Evolutionary conservation across 2,797 vertebrate genomes (phyloP), one percentile per base, ranked within the genome.

Genomic region (Siniperca obscura): DNA sequence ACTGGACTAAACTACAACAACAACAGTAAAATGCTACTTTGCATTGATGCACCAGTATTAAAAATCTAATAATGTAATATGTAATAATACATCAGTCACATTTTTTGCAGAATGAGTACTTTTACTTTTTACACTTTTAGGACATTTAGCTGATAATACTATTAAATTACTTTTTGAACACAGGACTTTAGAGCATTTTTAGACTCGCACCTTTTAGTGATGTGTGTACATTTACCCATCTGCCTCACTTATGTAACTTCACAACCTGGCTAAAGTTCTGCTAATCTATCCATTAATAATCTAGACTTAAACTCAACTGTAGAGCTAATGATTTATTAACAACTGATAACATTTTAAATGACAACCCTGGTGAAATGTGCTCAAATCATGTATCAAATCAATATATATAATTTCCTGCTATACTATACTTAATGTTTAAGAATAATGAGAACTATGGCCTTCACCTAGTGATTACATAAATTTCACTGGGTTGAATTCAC

Each of bases 391-490:
- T 30, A 30, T 30, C 30, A 30, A 30, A 30, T 30, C 30, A 30
- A 30, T 30, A 30, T 36, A 17, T 42, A 12, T 42, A 66, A 84
- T 61, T n/a, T 71, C 34, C 62, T 66, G 70, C 38, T 27, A 52
- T 44, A 46, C 17, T 30, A 60, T 69, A 56, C 44, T 11, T 12
- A 42, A 1, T 66, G 34, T 46, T 46, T 7, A 40, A 80, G 55
- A 77, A 82, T 27, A 74, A 79, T 70, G 17, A 55, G 52, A 82
- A 72, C 19, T 50, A 13, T 68, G 38, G 27, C 55, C 72, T 75
- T 76, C 70, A 85, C 62, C 70, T 87, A 71, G 74, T 75, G 66
- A 82, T 89, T 82, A 25, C 38, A 48, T 80, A 74, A 86, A 53
- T 71, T 80, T 76, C 69, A 56, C 73, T 56, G 60, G 22, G 36